Conservation (phyloP, 1,140 invertebrate species). For the Cherax quadricarinatus region DNA sequence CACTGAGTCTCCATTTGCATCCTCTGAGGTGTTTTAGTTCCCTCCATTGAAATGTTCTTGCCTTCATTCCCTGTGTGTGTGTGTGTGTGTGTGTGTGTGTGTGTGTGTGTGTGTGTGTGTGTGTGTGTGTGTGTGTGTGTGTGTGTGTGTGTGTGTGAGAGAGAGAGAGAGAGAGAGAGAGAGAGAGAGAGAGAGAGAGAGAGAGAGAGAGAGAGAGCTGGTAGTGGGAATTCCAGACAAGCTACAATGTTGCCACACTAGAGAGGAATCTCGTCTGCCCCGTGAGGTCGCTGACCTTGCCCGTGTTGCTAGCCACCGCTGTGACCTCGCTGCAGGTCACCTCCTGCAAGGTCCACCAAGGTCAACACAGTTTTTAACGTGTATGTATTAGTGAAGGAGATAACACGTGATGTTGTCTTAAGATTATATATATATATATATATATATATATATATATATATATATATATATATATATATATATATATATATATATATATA, state of each 20-base stretch:
- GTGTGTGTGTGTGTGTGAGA: background rate
- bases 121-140: conserved; percentile 2
- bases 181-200: too few species aligned
- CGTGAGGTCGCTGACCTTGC: background rate
- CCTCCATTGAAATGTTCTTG: too few species aligned
- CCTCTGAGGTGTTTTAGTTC: too few species aligned
- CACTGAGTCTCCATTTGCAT: too few species aligned
- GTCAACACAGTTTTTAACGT: background rate
- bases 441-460: too few species aligned
- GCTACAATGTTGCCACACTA: background rate
- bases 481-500: too few species aligned
- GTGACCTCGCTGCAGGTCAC: background rate
- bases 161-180: too few species aligned
- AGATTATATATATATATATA: too few species aligned
- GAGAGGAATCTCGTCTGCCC: background rate
- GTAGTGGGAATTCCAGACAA: background rate
- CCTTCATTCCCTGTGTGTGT: background rate
- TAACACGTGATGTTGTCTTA: too few species aligned
- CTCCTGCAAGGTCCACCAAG: background rate
- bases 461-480: too few species aligned
- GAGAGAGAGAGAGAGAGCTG: background rate
- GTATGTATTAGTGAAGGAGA: too few species aligned
- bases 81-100: conserved; percentile 6
- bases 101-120: conserved; percentile 1
- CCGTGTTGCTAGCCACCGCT: background rate